phyloP scores from a whole-genome alignment of 2,888 invertebrate genomes.

The Acrocera orbiculus region DNA sequence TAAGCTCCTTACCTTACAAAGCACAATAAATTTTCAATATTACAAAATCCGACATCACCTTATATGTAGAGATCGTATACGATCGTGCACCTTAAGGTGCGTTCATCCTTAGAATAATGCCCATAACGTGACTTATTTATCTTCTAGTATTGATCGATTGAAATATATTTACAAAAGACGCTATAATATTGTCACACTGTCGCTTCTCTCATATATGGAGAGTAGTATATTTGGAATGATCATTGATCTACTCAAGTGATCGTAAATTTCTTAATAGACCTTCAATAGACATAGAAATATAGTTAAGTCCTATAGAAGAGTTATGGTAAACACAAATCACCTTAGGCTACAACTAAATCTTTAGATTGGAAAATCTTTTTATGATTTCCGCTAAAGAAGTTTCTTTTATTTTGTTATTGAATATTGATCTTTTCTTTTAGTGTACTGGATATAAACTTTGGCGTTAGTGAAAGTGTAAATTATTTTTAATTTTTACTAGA shows the following conservation, averaged over 20 bases:
- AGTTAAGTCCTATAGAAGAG: conserved; percentile 1
- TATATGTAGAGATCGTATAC: too few species aligned
- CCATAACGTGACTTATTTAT: conserved; percentile 15
- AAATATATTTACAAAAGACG: conserved; percentile 3
- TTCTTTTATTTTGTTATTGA: too few species aligned
- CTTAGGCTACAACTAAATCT: conserved; percentile 9
- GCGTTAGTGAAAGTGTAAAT: too few species aligned
- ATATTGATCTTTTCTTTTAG: too few species aligned
- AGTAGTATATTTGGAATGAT: conserved; percentile 2
- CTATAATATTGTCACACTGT: too few species aligned
- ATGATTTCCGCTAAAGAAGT: too few species aligned
- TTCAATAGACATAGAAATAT: conserved; percentile 11
- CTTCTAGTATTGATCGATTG: conserved; percentile 13
- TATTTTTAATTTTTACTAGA: too few species aligned
- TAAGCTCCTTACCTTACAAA: too few species aligned
- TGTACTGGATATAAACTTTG: too few species aligned
- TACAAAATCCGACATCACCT: too few species aligned
- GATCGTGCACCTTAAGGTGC: conserved; percentile 6
- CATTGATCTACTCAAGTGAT: conserved; percentile 9
- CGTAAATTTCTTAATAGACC: conserved; percentile 12
- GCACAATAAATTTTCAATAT: too few species aligned
- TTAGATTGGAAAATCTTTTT: conserved; percentile 7
- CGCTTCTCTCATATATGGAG: too few species aligned
- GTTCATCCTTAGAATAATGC: conserved; percentile 4
- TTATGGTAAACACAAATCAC: conserved; percentile 10